Evolutionary conservation across 2,113 vertebrate species (phyloP).

Genomic region (Cottus gobio): DNA sequence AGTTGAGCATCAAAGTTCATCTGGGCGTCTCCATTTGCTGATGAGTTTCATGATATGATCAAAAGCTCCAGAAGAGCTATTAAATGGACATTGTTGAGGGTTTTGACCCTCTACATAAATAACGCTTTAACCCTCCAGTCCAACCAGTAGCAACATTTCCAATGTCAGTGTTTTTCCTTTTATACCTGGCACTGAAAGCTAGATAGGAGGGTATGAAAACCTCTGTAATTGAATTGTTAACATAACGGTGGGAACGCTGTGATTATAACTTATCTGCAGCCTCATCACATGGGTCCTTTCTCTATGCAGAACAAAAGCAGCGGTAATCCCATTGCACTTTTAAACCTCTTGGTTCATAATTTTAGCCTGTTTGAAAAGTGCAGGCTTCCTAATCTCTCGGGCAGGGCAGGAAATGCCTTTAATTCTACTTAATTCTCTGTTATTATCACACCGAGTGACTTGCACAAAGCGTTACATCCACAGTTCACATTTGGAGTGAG

Average conservation of each 20-base stretch:
- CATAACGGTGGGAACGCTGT: conserved; percentile 68
- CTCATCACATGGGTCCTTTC: conserved; percentile 61
- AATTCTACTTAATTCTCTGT: conserved; percentile 70
- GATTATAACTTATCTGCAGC: conserved; percentile 62
- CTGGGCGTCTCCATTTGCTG: not conserved
- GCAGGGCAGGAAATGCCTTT: conserved; percentile 55
- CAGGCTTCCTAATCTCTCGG: conserved; percentile 56
- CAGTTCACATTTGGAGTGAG: conserved; percentile 8
- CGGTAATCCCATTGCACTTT: conserved; percentile 60
- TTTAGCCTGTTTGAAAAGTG: conserved; percentile 59
- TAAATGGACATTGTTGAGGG: not conserved
- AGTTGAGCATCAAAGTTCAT: too few relatives aligned
- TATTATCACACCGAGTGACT: conserved; percentile 64
- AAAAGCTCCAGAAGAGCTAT: not conserved
- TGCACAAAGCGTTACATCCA: conserved; percentile 25
- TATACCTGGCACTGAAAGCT: not conserved
- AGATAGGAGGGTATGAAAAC: conserved; percentile 19
- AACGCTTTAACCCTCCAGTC: not conserved
- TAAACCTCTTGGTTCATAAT: conserved; percentile 65
- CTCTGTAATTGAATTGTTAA: conserved; percentile 56
- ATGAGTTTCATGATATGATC: not conserved
- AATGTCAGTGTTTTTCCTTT: conserved; percentile 8
- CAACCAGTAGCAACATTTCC: conserved; percentile 8
- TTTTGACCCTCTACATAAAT: not conserved
- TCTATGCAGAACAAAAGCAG: conserved; percentile 60